These are phyloP conservation scores for Xenopus petersii DNA, from an alignment of 2,797 vertebrate genomes.

Conservation along the genomic window DNA sequence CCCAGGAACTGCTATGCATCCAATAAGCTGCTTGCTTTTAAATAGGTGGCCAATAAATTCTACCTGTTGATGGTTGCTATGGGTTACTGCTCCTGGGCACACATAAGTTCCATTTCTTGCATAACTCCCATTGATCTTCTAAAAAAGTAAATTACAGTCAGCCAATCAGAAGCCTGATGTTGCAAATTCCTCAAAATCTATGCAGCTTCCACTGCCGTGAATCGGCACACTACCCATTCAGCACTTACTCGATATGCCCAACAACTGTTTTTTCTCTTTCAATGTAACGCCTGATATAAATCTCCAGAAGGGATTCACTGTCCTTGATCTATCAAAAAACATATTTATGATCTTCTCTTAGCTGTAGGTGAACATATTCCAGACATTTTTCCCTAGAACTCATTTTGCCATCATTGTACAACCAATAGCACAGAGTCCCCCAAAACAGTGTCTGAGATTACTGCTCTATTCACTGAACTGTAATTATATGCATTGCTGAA, in stretches of 20 bases:
- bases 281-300: constrained; percentile 70
- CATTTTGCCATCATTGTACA: constrained; percentile 23
- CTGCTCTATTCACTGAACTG: constrained; percentile 33
- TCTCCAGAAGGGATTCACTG: constrained; percentile 72
- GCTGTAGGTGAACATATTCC: constrained; percentile 32
- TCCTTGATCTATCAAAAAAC: constrained; percentile 74
- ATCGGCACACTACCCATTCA: constrained; percentile 66
- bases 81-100: too few species aligned
- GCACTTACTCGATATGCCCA: constrained; percentile 61
- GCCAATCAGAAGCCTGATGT: constrained; percentile 53
- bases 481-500: constrained; percentile 21
- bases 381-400: constrained; percentile 9
- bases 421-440: background rate
- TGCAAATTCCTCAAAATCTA: constrained; percentile 49
- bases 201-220: constrained; percentile 56
- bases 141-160: constrained; percentile 45
- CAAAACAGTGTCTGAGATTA: constrained; percentile 15
- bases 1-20: too few species aligned
- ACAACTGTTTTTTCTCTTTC: constrained; percentile 73
- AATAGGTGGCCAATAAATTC: too few species aligned
- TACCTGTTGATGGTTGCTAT: too few species aligned
- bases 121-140: too few species aligned
- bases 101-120: too few species aligned
- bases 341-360: constrained; percentile 66
- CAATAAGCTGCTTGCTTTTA: too few species aligned